A percentile compares a stretch with the other conserved stretches of the same genome.
Evolutionary conservation across 2,113 vertebrate species (phyloP).

Genomic region (Upupa epops): DNA sequence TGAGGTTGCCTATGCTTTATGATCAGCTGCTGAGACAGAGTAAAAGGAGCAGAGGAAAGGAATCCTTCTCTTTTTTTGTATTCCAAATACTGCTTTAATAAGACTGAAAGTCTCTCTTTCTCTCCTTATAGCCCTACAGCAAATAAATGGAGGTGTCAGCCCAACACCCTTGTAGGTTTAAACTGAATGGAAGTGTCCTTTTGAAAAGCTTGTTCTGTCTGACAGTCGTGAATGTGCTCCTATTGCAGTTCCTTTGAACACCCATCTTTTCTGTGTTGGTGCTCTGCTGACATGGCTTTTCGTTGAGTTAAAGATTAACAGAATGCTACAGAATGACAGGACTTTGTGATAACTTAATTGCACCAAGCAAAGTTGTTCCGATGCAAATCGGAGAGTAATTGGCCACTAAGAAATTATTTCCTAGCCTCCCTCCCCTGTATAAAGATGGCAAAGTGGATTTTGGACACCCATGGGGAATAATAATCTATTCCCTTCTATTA

Average conservation of each 20-base stretch:
- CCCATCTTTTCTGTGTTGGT: conserved; percentile 61
- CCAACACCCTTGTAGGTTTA: conserved; percentile 73
- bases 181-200: conserved; percentile 76
- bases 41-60: conserved; percentile 13
- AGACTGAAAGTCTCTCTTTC: conserved; percentile 47
- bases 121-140: conserved; percentile 48
- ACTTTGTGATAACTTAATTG: conserved; percentile 60
- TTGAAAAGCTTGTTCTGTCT: conserved; percentile 77
- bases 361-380: conserved; percentile 34
- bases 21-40: not conserved
- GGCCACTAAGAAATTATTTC: conserved; percentile 37
- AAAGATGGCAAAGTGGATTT: conserved; percentile 40
- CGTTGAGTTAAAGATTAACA: conserved; percentile 76
- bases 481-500: conserved; percentile 54
- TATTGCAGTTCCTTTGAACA: conserved; percentile 67
- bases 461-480: conserved; percentile 41
- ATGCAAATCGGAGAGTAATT: conserved; percentile 49
- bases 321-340: conserved; percentile 48
- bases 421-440: not conserved
- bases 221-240: conserved; percentile 69
- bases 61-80: not conserved
- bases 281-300: conserved; percentile 75
- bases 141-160: conserved; percentile 76
- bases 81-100: conserved; percentile 56
- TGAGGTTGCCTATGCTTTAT: not conserved